Percentiles rank a stretch among this genome's conserved stretches.
These are phyloP conservation scores for Morbakka virulenta DNA, from an alignment of 30 jellyfish, hydroid and myxozoan species.

Conservation along the genomic window DNA sequence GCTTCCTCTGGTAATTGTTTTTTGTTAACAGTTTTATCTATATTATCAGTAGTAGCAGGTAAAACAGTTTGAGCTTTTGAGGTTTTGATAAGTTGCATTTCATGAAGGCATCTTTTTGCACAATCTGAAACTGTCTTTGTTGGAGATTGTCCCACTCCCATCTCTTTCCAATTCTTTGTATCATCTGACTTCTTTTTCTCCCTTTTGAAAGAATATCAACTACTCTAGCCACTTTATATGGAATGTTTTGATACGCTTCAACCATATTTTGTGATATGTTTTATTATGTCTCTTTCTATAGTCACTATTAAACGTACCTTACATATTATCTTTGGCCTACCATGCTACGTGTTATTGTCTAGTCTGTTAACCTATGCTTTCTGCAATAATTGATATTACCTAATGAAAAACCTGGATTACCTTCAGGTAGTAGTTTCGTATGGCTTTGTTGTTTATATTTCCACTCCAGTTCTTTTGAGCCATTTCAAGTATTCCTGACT, in stretches of 20 bases:
- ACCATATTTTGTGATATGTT: too few species aligned
- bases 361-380: too few species aligned
- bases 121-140: slow-evolving; percentile 1
- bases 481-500: too few species aligned
- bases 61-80: slow-evolving; percentile 7
- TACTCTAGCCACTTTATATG: neutral
- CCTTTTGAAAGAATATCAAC: neutral
- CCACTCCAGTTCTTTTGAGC: too few species aligned
- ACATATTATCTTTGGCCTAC: slow-evolving; percentile 10
- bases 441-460: too few species aligned
- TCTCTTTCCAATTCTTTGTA: neutral
- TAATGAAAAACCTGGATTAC: too few species aligned
- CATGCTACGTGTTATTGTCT: neutral
- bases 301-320: neutral
- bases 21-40: slow-evolving; percentile 5
- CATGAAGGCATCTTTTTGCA: slow-evolving; percentile 16
- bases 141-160: slow-evolving; percentile 13
- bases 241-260: neutral
- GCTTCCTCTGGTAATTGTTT: neutral
- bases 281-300: too few species aligned
- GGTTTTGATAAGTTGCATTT: neutral
- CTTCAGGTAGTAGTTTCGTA: too few species aligned
- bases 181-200: too few species aligned
- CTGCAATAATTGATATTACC: too few species aligned
- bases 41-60: slow-evolving; percentile 15